Evolutionary conservation across 2,113 vertebrate species (phyloP).

Genomic region (Sturnira hondurensis): DNA sequence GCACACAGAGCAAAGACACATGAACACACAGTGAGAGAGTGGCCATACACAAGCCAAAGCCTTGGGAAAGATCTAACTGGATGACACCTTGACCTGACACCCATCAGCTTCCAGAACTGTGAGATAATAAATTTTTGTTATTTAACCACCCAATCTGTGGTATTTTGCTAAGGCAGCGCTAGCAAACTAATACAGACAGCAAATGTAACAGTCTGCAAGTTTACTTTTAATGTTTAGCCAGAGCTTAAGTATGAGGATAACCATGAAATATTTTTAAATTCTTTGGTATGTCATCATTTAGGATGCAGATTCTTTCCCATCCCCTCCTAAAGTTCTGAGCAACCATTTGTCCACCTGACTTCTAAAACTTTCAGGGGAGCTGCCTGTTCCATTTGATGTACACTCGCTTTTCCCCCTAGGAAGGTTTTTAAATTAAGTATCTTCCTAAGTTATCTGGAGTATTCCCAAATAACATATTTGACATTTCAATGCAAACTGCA

Average conservation of each 20-base stretch:
- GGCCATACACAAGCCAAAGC: neutral
- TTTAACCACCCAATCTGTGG: neutral
- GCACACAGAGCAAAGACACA: neutral
- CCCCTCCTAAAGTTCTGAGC: conserved; percentile 29
- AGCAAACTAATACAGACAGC: neutral
- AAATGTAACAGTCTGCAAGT: neutral
- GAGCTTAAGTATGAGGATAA: neutral
- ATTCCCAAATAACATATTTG: conserved; percentile 67
- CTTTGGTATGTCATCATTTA: neutral
- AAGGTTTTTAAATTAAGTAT: conserved; percentile 68
- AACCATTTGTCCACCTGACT: conserved; percentile 18
- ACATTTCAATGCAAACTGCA: conserved; percentile 70
- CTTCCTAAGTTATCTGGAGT: conserved; percentile 35
- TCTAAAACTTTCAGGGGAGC: conserved; percentile 50
- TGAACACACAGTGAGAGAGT: neutral
- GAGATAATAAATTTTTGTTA: neutral
- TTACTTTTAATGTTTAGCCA: neutral
- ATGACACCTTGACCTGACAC: neutral
- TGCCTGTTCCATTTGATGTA: neutral
- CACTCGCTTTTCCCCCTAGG: conserved; percentile 40
- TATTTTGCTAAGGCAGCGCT: neutral
- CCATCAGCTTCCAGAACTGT: neutral
- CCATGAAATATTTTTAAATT: neutral
- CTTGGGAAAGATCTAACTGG: neutral
- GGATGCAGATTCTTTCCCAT: neutral